Conservation (phyloP, 2,113 vertebrate species). For the Cheirogaleus medius region DNA sequence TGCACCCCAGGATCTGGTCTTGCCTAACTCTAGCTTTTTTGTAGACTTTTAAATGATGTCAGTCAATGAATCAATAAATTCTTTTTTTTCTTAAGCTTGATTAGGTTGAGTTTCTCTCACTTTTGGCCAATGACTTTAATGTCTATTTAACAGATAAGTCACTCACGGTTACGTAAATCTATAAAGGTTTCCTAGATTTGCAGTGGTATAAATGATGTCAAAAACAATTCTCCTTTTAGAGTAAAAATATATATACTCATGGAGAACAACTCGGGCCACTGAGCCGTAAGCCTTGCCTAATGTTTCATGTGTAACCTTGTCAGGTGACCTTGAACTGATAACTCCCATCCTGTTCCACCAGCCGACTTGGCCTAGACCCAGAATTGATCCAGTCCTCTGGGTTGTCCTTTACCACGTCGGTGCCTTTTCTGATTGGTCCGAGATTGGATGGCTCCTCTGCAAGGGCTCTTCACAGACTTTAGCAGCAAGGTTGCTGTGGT, state of each 20-base stretch:
- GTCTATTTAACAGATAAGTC: neutral
- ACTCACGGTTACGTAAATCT: neutral
- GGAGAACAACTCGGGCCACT: neutral
- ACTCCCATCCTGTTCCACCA: neutral
- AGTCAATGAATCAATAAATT: neutral
- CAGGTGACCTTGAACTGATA: slow-evolving; percentile 15
- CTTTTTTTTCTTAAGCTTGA: neutral
- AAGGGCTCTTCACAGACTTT: neutral
- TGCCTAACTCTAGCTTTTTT: neutral
- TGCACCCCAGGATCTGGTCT: neutral
- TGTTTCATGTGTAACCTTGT: neutral
- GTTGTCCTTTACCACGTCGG: neutral
- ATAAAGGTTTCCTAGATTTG: neutral
- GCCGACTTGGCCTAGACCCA: neutral
- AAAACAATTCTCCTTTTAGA: neutral
- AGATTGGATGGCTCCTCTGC: neutral
- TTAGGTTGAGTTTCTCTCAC: neutral
- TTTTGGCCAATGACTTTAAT: neutral
- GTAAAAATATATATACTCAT: neutral
- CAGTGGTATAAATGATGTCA: neutral
- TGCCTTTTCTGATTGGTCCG: neutral
- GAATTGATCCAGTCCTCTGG: neutral
- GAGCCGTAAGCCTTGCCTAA: neutral
- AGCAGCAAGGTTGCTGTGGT: neutral
- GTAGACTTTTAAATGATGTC: neutral